Conservation (phyloP, 2,113 vertebrate genomes). For the Narcine bancroftii region DNA sequence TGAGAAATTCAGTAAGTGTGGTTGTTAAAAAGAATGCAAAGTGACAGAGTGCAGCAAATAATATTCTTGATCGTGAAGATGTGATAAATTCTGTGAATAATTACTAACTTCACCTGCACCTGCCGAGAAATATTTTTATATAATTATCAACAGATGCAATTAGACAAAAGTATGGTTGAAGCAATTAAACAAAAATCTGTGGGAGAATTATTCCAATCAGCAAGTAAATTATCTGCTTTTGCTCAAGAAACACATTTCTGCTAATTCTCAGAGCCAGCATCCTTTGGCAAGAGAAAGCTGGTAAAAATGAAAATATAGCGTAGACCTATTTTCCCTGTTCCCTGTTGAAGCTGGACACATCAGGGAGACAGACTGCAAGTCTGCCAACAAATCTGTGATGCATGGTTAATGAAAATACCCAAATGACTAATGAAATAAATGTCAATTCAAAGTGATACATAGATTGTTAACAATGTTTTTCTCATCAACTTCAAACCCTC, state of each 20-base stretch:
- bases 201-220: background rate
- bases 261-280: background rate
- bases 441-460: background rate
- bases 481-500: background rate
- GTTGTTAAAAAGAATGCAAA: constrained; percentile 18
- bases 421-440: background rate
- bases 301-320: background rate
- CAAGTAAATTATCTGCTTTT: background rate
- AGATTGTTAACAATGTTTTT: background rate
- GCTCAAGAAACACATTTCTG: background rate
- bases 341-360: background rate
- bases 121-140: background rate
- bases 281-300: background rate
- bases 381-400: constrained; percentile 18
- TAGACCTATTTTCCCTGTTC: background rate
- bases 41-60: background rate
- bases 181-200: background rate
- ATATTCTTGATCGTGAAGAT: background rate
- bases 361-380: background rate
- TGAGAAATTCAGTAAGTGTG: background rate
- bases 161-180: background rate
- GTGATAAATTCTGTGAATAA: background rate
- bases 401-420: constrained; percentile 25
- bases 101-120: background rate
- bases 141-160: background rate